Evolutionary conservation across 1,140 invertebrate species (phyloP).

Genomic region (Formica exsecta): DNA sequence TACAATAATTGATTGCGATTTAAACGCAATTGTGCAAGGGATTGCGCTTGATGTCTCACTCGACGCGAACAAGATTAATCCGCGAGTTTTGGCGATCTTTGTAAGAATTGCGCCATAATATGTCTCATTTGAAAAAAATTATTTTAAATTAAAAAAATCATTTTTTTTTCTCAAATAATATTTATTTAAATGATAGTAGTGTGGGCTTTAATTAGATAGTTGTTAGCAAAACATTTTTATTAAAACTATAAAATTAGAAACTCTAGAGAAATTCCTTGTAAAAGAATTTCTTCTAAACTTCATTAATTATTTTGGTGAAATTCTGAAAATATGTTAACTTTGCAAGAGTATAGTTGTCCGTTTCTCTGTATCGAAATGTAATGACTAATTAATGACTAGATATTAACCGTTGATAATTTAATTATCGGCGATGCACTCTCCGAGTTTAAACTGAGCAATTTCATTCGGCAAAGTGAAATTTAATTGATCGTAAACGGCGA

Average conservation of each 20-base stretch:
- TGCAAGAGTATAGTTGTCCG: not conserved
- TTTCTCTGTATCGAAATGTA: constrained; percentile 7
- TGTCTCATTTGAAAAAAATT: not conserved
- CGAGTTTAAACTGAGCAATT: constrained; percentile 19
- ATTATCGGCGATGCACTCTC: constrained; percentile 24
- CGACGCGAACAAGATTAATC: constrained; percentile 11
- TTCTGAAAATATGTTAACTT: not conserved
- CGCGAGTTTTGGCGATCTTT: not conserved
- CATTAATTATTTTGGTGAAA: not conserved
- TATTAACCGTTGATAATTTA: constrained; percentile 28
- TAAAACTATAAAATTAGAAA: not conserved
- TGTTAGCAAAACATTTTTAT: not conserved
- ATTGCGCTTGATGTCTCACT: constrained; percentile 25
- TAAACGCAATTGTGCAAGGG: constrained; percentile 9
- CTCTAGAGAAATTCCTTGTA: not conserved
- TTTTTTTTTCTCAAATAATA: not conserved
- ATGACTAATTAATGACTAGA: constrained; percentile 1
- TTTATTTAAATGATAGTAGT: constrained; percentile 1
- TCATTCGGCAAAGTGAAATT: constrained; percentile 45
- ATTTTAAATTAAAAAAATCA: not conserved
- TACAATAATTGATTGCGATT: constrained; percentile 42
- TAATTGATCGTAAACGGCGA: constrained; percentile 37
- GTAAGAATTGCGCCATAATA: not conserved
- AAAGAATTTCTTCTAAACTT: not conserved
- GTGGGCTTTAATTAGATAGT: not conserved